Evolutionary conservation across 1,140 invertebrate genomes (phyloP), one percentile per base, ranked within the genome.

Genomic region (Melitaea cinxia): DNA sequence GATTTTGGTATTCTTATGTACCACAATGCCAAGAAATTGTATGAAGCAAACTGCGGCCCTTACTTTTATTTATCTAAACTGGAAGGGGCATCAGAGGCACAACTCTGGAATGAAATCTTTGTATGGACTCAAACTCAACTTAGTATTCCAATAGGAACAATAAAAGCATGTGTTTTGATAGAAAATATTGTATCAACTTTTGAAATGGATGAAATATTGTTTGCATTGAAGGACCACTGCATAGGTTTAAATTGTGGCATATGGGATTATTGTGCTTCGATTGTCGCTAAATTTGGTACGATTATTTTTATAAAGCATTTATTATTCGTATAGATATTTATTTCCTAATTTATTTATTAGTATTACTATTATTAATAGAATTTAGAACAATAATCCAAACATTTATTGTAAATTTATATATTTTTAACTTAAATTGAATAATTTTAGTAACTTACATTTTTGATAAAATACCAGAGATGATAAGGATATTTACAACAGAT

Each of bases 241-340:
- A 81, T 95, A 23, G 95, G 95, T 15, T 85, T 96, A 0, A 96
- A 95, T 74, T 95, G 94, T 89, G 95, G 95, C 4, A 95, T 95
- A 67, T 96, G 95, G 95, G 95, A 95, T 82, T 95, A 96, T 76
- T 93, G 93, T 62, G 94, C 94, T 4, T 95, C 94, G 5, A 94
- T 95, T 60, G 94, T 95, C 67, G 91, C 92, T 23, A 94, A 94
- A 86, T 94, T 94, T 90, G 93, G 93, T 92, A 87, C 87, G 68
- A 14, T 47, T 52, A 23, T 24, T 26, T 59, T 24, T 5, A n/a
- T 23, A 19, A 15, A 28, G 7, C 14, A 4, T 33, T 12, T 47
- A n/a, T 14, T 21, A 23, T 37, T 0, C 24, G 5, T 56, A 37
- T 39, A 4, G 35, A 39, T 3, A 39, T 39, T 9, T 12, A 33